Evolutionary conservation across 2,797 vertebrate genomes (phyloP).

Genomic region (Sphenopsis melanotis): DNA sequence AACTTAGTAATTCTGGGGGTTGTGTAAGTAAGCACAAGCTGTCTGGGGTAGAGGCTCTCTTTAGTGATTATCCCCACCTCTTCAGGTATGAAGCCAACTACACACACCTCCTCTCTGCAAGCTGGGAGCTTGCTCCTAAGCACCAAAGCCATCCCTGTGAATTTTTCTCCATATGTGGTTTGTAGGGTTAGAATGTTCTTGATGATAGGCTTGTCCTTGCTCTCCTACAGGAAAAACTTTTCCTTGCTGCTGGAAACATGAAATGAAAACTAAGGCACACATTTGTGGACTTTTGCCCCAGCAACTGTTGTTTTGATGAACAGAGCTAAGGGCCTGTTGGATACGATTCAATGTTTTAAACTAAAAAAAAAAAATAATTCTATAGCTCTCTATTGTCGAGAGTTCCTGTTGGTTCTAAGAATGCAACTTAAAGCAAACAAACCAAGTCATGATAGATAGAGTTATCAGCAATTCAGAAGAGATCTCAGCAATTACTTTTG

Average conservation of each 20-base stretch:
- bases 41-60: not conserved
- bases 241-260: accelerated
- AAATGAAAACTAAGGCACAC: not conserved
- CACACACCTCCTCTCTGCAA: not conserved
- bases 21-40: not conserved
- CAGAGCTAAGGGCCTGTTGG: not conserved
- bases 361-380: not conserved
- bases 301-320: not conserved
- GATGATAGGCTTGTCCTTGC: not conserved
- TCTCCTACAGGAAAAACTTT: not conserved
- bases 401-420: slow-evolving; percentile 8
- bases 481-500: slow-evolving; percentile 16
- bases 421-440: slow-evolving; percentile 6
- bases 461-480: slow-evolving; percentile 16
- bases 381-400: not conserved
- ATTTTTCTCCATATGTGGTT: not conserved
- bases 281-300: not conserved
- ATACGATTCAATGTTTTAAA: not conserved
- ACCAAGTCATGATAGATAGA: not conserved
- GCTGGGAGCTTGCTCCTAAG: not conserved
- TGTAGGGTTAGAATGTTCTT: not conserved
- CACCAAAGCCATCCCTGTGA: not conserved
- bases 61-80: not conserved
- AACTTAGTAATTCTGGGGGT: not conserved
- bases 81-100: not conserved